A percentile compares a stretch with the other conserved stretches of the same genome.
Evolutionary conservation across 2,113 vertebrate species (phyloP).

Genomic region (Tor tambroides): DNA sequence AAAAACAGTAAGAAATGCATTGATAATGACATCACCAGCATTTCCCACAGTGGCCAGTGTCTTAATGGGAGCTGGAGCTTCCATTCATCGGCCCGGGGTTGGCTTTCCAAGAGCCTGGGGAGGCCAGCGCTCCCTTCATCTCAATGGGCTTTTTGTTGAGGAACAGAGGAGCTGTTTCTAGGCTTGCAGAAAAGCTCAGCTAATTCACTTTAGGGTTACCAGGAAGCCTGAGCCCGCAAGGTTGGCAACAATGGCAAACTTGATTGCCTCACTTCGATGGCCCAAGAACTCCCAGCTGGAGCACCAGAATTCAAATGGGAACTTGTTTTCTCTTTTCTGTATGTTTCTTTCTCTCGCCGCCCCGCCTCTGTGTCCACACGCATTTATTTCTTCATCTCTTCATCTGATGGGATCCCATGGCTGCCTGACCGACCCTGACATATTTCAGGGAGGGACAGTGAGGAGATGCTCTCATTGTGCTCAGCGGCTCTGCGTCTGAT

Average conservation of each 20-base stretch:
- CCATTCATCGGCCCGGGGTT: slow-evolving; percentile 81
- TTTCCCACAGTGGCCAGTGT: slow-evolving; percentile 84
- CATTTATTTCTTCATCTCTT: slow-evolving; percentile 53
- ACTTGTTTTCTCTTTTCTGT: slow-evolving; percentile 52
- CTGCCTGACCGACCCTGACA: background rate
- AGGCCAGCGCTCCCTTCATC: slow-evolving; percentile 72
- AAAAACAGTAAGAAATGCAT: slow-evolving; percentile 79
- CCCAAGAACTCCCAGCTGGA: slow-evolving; percentile 76
- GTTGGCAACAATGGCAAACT: slow-evolving; percentile 84
- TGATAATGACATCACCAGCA: slow-evolving; percentile 82
- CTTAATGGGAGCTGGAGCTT: slow-evolving; percentile 72
- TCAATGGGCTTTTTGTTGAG: slow-evolving; percentile 88
- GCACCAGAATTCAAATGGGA: slow-evolving; percentile 79
- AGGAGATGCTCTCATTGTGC: background rate
- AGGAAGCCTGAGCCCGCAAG: slow-evolving; percentile 84
- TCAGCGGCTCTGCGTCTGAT: background rate
- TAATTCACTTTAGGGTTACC: slow-evolving; percentile 81
- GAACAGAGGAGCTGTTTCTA: slow-evolving; percentile 85
- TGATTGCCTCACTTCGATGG: slow-evolving; percentile 74
- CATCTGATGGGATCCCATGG: slow-evolving; percentile 48
- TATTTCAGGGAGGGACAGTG: background rate
- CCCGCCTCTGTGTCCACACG: slow-evolving; percentile 36
- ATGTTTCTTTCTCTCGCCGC: slow-evolving; percentile 18
- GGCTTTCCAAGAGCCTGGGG: slow-evolving; percentile 75
- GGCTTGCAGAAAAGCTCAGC: slow-evolving; percentile 79